Evolutionary conservation across 2,888 invertebrate genomes (phyloP).

Genomic region (Hemaris fuciformis): DNA sequence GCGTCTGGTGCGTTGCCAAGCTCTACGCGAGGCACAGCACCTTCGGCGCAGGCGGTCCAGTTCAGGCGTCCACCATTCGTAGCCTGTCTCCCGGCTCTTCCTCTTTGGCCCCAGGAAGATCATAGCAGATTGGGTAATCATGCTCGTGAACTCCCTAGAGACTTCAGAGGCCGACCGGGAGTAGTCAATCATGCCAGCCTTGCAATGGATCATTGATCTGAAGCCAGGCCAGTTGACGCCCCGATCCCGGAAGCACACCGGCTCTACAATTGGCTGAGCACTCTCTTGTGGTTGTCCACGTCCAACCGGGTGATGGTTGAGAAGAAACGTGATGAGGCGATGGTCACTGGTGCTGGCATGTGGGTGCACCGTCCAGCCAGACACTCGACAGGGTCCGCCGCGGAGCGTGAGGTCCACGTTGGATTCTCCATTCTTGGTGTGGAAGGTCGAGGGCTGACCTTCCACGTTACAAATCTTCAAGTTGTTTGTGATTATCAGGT

Average conservation of each 20-base stretch:
- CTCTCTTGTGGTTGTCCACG: not conserved
- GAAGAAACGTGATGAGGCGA: slow-evolving; percentile 18
- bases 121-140: not conserved
- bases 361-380: no score
- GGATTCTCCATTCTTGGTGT: slow-evolving; percentile 21
- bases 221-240: not conserved
- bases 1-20: slow-evolving; percentile 1
- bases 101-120: no score
- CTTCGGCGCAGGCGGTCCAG: no score
- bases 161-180: not conserved
- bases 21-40: slow-evolving; percentile 2
- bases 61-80: no score
- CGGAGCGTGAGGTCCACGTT: slow-evolving; percentile 32
- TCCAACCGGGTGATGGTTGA: not conserved
- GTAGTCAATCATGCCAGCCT: not conserved
- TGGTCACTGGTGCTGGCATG: slow-evolving; percentile 27
- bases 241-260: no score
- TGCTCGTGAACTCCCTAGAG: not conserved
- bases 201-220: not conserved
- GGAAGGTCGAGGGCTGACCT: slow-evolving; percentile 22
- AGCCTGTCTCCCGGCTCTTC: no score
- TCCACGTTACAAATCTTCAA: not conserved
- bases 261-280: not conserved
- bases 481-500: slow-evolving; percentile 21
- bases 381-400: no score